Evolutionary conservation across 2,113 vertebrate genomes (phyloP).

Genomic region (Pithys albifrons): DNA sequence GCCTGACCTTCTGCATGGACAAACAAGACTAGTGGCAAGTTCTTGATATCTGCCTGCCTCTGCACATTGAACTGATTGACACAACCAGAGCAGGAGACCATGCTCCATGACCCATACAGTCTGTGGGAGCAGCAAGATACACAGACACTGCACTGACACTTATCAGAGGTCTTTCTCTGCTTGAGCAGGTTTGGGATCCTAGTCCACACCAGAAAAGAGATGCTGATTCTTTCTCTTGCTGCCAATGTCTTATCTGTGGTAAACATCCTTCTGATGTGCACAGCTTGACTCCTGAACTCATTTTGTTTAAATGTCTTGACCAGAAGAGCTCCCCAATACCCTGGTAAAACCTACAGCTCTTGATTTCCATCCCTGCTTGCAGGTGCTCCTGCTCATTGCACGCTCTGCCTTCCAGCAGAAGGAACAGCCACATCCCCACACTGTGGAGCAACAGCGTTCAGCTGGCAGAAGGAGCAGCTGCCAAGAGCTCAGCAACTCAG

Average conservation of each 20-base stretch:
- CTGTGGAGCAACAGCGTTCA: background rate
- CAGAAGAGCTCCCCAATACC: background rate
- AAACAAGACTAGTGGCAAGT: background rate
- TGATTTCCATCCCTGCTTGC: background rate
- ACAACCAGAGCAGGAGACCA: background rate
- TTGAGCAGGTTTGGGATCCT: background rate
- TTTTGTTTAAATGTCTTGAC: background rate
- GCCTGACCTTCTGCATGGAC: background rate
- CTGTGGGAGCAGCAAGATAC: fast-evolving
- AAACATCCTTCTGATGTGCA: background rate
- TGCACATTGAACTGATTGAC: background rate
- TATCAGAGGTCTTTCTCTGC: background rate
- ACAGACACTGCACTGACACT: background rate
- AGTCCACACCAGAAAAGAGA: background rate
- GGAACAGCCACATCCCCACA: fast-evolving
- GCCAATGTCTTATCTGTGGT: background rate
- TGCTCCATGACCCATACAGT: background rate
- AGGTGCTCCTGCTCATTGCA: background rate
- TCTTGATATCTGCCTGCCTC: background rate
- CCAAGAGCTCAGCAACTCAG: conserved; percentile 11
- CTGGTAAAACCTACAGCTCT: background rate
- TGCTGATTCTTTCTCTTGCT: background rate
- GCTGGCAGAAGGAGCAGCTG: background rate
- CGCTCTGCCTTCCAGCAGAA: background rate
- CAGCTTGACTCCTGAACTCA: background rate